Conservation (phyloP, 2,797 vertebrate species). For the Siniperca scherzeri region DNA sequence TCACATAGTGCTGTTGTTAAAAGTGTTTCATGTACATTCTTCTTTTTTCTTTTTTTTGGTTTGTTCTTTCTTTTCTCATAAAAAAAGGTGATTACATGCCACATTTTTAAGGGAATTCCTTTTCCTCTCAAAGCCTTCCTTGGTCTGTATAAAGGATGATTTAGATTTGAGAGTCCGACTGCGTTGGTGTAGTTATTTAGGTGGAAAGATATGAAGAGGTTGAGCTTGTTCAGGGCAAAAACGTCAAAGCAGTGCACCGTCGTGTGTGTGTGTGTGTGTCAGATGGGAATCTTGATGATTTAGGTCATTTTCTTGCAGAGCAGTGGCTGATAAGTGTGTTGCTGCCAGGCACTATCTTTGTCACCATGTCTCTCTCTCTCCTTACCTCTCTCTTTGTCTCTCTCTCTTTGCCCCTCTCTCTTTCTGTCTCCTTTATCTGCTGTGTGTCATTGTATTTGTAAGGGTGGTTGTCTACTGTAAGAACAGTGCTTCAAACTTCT, state of each 20-base stretch:
- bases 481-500: conserved; percentile 57
- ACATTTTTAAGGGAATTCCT: conserved; percentile 15
- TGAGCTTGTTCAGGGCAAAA: conserved; percentile 55
- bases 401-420: conserved; percentile 55
- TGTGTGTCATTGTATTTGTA: conserved; percentile 69
- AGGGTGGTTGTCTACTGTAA: conserved; percentile 69
- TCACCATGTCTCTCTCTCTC: conserved; percentile 72
- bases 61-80: neutral
- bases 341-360: conserved; percentile 82
- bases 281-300: conserved; percentile 88
- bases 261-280: conserved; percentile 60
- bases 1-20: neutral
- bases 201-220: conserved; percentile 61
- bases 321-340: conserved; percentile 83
- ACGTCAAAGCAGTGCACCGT: conserved; percentile 22
- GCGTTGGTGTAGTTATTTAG: conserved; percentile 43
- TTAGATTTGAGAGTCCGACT: conserved; percentile 41
- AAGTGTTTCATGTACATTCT: neutral
- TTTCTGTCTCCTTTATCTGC: conserved; percentile 72
- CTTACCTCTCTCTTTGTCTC: conserved; percentile 44
- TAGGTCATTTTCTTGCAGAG: conserved; percentile 83
- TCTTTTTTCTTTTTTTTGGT: neutral
- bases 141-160: conserved; percentile 8
- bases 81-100: conserved; percentile 4
- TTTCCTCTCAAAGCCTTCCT: neutral